Evolutionary conservation across 2,797 vertebrate species (phyloP), one percentile per base, ranked within the genome.

Genomic region (Sebastes hubbsi): DNA sequence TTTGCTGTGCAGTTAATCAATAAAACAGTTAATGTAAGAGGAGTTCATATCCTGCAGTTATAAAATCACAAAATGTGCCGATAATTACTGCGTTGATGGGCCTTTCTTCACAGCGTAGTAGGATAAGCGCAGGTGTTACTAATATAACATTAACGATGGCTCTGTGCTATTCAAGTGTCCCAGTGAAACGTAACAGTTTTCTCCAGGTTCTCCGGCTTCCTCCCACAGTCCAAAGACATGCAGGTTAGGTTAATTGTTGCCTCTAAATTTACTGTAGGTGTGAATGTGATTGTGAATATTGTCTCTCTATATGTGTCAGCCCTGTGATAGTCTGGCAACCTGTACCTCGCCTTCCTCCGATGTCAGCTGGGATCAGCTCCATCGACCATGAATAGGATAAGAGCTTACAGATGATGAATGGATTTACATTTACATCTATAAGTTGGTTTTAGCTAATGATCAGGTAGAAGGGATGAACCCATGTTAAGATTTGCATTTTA

Each of bases 1-100:
- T 63, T 30, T 58, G 18, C 24, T 68, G 13, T 69, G 20, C 30
- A 54, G 38, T 69, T 77, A 6, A 67, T 67, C 18, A 62, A 68
- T 56, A 54, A 68, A 68, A 22, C 18, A 5, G 36, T 69, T 54
- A 29, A 20, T 49, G 49, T 6, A 58, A 4, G 8, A 77, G 9
- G 58, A 66, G 8, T 71, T 65, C 18, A 63, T 60, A 55, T 46
- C 60, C 52, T 74, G 46, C 10, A 70, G 24, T 13, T 20, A n/a
- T 71, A 4, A 77, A 56, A 63, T 20, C 29, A 34, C 34, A 64
- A 49, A 18, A 36, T 56, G 59, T 34, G 11, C 30, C 36, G 14
- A 36, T 59, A 25, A 22, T 49, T 32, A 56, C 49, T 65, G 65
- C 6, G 20, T 12, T 65, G n/a, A 70, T 12, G 8, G 32, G 18